These are phyloP conservation scores for Rotaria macrura DNA, from an alignment of 2,888 invertebrate genomes.

Conservation along the genomic window DNA sequence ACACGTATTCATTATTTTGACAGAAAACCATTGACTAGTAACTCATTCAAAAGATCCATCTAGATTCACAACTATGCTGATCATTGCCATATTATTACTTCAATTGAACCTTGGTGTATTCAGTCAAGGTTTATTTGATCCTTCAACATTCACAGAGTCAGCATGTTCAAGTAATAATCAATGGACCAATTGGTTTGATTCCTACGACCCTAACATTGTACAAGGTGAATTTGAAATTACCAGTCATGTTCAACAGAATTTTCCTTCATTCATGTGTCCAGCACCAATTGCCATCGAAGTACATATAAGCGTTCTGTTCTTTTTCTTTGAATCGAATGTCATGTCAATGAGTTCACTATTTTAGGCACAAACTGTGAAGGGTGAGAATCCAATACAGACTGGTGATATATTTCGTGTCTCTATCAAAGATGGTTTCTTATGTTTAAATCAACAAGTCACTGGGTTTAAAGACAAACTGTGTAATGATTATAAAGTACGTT, in stretches of 20 bases:
- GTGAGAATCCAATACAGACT: background rate
- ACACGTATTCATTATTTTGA: background rate
- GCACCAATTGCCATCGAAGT: background rate
- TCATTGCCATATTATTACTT: background rate
- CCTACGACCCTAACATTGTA: background rate
- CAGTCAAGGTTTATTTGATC: background rate
- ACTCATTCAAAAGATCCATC: background rate
- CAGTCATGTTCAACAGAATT: background rate
- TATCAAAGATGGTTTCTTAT: background rate
- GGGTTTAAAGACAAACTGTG: background rate
- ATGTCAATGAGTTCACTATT: background rate
- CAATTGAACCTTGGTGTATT: background rate
- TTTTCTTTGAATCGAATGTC: no score
- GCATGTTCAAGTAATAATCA: background rate
- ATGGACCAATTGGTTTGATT: constrained; percentile 6
- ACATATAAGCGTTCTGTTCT: background rate
- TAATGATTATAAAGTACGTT: background rate
- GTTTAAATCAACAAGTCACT: background rate
- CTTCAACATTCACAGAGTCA: background rate
- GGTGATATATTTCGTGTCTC: background rate
- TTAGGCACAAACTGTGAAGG: background rate
- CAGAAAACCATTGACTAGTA: background rate
- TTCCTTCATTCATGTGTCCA: background rate
- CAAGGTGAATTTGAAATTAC: background rate
- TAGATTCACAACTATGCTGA: background rate